Evolutionary conservation across 2,888 invertebrate species (phyloP).

Genomic region (Nephrotoma guestfalica): DNA sequence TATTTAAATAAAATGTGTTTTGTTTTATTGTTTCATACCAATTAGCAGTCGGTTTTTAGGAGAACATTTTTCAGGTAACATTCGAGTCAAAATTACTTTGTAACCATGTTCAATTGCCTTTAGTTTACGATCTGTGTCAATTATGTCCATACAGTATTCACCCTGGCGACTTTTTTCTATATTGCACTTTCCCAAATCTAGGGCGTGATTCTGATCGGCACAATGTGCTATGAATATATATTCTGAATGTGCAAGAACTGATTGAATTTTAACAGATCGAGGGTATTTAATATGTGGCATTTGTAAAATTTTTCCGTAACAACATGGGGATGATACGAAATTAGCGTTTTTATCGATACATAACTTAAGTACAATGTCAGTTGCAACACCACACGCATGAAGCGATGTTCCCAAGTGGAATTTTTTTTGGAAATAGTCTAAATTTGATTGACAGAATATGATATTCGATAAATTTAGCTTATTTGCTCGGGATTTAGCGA

Average conservation of each 20-base stretch:
- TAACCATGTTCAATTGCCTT: conserved; percentile 66
- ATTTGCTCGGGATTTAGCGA: conserved; percentile 56
- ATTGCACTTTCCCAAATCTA: conserved; percentile 27
- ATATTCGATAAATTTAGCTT: conserved; percentile 58
- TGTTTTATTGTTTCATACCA: conserved; percentile 14
- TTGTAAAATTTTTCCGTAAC: conserved; percentile 76
- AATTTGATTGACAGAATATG: conserved; percentile 70
- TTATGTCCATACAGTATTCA: conserved; percentile 70
- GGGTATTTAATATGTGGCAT: conserved; percentile 74
- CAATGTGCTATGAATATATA: conserved; percentile 76
- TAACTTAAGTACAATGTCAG: conserved; percentile 77
- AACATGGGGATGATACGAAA: conserved; percentile 87
- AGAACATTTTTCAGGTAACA: conserved; percentile 70
- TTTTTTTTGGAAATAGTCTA: conserved; percentile 69
- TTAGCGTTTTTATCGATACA: conserved; percentile 62
- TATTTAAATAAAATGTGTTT: not conserved
- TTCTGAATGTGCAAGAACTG: conserved; percentile 34
- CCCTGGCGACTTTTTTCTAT: conserved; percentile 46
- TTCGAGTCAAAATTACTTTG: conserved; percentile 53
- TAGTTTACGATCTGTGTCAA: conserved; percentile 72
- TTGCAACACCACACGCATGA: conserved; percentile 91
- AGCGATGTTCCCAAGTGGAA: conserved; percentile 80
- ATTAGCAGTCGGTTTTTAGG: conserved; percentile 57
- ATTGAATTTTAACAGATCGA: conserved; percentile 48
- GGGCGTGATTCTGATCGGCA: conserved; percentile 79